Percentiles rank a stretch among this genome's conserved stretches.
These are phyloP conservation scores for Muricea muricata DNA, from an alignment of 92 coral and sea anemone species.

Conservation along the genomic window DNA sequence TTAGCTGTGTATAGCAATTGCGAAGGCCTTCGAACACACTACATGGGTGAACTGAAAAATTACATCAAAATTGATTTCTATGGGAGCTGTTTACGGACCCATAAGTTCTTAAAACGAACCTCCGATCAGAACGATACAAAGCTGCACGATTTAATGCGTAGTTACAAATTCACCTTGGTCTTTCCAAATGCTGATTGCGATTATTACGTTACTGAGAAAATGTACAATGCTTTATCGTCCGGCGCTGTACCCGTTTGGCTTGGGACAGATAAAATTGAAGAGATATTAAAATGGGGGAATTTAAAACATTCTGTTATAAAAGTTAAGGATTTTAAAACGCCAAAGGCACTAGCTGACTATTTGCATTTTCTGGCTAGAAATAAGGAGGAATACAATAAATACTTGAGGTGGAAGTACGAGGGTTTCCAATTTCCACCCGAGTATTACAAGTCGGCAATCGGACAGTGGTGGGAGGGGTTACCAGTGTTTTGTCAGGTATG, in stretches of 20 bases:
- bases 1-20: slow-evolving; percentile 91
- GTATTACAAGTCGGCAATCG: slow-evolving; percentile 80
- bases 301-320: slow-evolving; percentile 85
- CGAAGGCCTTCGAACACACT: slow-evolving; percentile 92
- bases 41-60: slow-evolving; percentile 85
- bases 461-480: slow-evolving; percentile 93
- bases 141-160: slow-evolving; percentile 68
- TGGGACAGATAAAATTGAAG: slow-evolving; percentile 95
- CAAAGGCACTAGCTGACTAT: slow-evolving; percentile 84
- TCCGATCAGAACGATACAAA: slow-evolving; percentile 78
- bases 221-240: slow-evolving; percentile 87
- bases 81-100: slow-evolving; percentile 83
- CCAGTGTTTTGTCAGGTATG: slow-evolving; percentile 97
- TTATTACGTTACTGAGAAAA: slow-evolving; percentile 90
- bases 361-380: slow-evolving; percentile 73
- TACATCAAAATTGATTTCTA: slow-evolving; percentile 83
- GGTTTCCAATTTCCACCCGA: slow-evolving; percentile 76
- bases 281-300: slow-evolving; percentile 85
- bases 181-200: slow-evolving; percentile 98
- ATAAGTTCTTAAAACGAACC: slow-evolving; percentile 77
- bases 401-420: slow-evolving; percentile 92
- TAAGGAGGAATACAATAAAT: slow-evolving; percentile 91
- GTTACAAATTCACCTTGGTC: slow-evolving; percentile 90
- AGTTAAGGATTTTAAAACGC: slow-evolving; percentile 87
- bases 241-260: slow-evolving; percentile 93